phyloP scores from a whole-genome alignment of 2,888 invertebrate genomes.

The Melitaea athalia region DNA sequence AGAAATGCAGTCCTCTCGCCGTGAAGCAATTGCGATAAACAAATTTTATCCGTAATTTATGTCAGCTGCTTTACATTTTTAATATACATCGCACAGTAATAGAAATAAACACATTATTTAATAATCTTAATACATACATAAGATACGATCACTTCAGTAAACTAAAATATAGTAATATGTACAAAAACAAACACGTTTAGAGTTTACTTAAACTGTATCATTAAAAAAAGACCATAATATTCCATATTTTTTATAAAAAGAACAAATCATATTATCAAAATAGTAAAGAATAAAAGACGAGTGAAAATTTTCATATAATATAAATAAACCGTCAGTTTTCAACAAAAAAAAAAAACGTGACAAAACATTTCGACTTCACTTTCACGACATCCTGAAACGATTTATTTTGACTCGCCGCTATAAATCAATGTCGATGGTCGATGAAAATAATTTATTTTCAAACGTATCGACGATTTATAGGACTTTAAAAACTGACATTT shows the following conservation, averaged over 20 bases:
- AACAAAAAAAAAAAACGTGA: conserved; percentile 21
- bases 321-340: conserved; percentile 27
- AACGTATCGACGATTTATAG: conserved; percentile 56
- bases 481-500: conserved; percentile 22
- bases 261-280: too few relatives aligned
- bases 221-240: not conserved
- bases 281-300: not conserved
- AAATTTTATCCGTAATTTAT: not conserved
- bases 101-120: not conserved
- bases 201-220: not conserved
- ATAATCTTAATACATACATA: not conserved
- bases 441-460: conserved; percentile 63
- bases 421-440: conserved; percentile 60
- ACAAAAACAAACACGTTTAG: too few relatives aligned
- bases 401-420: conserved; percentile 58
- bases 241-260: not conserved
- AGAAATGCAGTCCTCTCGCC: not conserved
- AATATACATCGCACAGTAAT: not conserved
- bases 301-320: conserved; percentile 8
- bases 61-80: not conserved
- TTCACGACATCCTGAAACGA: conserved; percentile 63
- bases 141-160: too few relatives aligned
- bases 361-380: conserved; percentile 36
- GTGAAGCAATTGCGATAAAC: conserved; percentile 8
- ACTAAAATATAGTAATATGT: too few relatives aligned